Percentiles rank a stretch among this genome's conserved stretches.
These are phyloP conservation scores for Lepidocolaptes lacrymiger DNA, from an alignment of 2,797 vertebrate genomes.

Conservation along the genomic window DNA sequence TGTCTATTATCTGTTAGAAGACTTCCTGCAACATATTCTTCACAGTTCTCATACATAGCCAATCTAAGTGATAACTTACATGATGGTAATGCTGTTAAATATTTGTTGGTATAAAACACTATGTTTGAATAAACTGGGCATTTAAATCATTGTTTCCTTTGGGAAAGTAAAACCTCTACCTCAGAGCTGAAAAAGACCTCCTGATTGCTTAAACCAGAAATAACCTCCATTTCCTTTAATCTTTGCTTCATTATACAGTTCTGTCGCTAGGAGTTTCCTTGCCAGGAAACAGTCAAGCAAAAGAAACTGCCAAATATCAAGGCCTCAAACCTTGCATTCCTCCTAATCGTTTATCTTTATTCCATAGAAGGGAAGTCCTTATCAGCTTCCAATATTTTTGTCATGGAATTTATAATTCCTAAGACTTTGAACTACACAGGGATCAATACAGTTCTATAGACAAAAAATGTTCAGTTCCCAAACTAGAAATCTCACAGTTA, in stretches of 20 bases:
- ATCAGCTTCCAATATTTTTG: neutral
- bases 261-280: neutral
- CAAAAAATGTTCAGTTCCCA: neutral
- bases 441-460: neutral
- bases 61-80: neutral
- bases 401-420: constrained; percentile 16
- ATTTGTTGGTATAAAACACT: neutral
- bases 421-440: neutral
- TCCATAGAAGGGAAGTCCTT: neutral
- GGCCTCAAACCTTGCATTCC: neutral
- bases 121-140: neutral
- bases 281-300: neutral
- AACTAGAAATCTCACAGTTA: neutral
- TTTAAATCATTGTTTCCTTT: neutral
- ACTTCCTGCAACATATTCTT: neutral
- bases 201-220: neutral
- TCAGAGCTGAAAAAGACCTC: neutral
- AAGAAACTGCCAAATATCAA: neutral
- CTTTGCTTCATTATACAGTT: neutral
- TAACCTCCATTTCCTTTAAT: neutral
- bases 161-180: neutral
- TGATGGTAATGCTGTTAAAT: neutral
- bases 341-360: neutral
- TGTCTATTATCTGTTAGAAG: neutral
- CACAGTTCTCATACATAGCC: neutral